Evolutionary conservation across 2,113 vertebrate genomes (phyloP).

Genomic region (Poecile atricapillus): DNA sequence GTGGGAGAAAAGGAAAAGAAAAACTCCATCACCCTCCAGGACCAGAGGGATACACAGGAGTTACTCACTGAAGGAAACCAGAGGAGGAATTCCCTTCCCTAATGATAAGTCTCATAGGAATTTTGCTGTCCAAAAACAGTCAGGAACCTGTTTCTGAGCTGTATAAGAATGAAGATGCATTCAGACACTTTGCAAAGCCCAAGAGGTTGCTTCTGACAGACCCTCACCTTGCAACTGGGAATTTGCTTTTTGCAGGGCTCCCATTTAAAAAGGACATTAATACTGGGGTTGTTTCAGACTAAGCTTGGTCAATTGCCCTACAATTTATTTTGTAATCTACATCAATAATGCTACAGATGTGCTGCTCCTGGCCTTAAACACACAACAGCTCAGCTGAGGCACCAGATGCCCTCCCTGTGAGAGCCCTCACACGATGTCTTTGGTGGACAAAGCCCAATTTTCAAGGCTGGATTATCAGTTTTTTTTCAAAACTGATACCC

Average conservation of each 20-base stretch:
- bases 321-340: neutral
- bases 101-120: neutral
- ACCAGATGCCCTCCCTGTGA: slow-evolving; percentile 26
- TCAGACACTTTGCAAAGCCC: neutral
- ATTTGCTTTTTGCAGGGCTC: neutral
- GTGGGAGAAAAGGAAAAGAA: neutral
- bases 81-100: neutral
- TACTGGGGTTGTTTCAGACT: neutral
- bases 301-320: neutral
- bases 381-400: neutral
- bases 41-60: neutral
- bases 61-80: neutral
- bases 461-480: neutral
- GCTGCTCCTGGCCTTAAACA: neutral
- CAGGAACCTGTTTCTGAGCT: neutral
- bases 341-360: neutral
- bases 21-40: neutral
- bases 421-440: neutral
- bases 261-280: accelerated
- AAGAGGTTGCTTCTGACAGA: neutral
- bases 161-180: neutral
- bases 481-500: neutral
- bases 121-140: neutral
- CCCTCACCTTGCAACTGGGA: neutral
- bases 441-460: slow-evolving; percentile 18